phyloP scores from a whole-genome alignment of 2,113 vertebrate genomes.

The Cyprinodon tularosa region DNA sequence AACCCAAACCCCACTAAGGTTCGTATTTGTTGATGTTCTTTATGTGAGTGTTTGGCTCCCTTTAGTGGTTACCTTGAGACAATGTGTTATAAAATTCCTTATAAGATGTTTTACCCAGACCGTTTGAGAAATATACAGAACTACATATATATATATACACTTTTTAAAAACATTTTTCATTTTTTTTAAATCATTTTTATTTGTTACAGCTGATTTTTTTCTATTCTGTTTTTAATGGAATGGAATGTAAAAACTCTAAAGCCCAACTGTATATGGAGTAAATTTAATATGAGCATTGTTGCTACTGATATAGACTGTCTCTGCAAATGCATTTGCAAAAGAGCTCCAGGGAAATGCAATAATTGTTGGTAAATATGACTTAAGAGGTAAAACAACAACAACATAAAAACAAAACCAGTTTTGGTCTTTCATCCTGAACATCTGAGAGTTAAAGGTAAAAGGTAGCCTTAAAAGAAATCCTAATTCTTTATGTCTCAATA shows the following conservation, averaged over 20 bases:
- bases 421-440: background rate
- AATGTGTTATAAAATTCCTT: accelerated
- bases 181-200: no score
- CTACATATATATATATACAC: background rate
- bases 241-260: no score
- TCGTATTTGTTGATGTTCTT: background rate
- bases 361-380: background rate
- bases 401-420: background rate
- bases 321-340: no score
- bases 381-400: background rate
- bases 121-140: background rate
- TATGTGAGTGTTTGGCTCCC: slow-evolving; percentile 2
- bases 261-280: no score
- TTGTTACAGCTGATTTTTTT: no score
- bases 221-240: no score
- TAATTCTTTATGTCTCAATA: no score
- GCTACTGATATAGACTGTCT: no score
- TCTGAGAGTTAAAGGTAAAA: background rate
- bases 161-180: no score
- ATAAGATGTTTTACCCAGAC: background rate
- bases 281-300: no score
- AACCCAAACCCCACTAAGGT: background rate
- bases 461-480: background rate
- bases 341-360: background rate
- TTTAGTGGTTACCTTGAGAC: background rate